These are phyloP conservation scores for Bombus soroeensis DNA, from an alignment of 1,140 invertebrate genomes.

Conservation along the genomic window DNA sequence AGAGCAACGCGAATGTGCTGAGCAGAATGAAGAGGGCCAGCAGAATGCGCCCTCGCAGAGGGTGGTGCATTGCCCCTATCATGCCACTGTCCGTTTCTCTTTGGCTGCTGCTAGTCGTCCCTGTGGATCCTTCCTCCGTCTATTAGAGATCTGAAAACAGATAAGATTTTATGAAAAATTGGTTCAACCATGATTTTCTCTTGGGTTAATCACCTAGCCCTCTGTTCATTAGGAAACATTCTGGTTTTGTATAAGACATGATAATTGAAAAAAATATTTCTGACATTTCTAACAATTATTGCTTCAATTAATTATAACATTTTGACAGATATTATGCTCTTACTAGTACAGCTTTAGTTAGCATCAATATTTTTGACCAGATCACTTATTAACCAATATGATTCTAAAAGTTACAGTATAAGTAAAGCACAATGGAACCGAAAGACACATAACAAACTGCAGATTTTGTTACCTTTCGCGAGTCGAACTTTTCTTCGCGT, in stretches of 20 bases:
- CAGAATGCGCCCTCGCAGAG: slow-evolving; percentile 76
- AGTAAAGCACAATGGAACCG: neutral
- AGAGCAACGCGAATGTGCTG: slow-evolving; percentile 71
- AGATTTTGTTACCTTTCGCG: neutral
- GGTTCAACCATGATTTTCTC: neutral
- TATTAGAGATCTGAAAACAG: slow-evolving; percentile 8
- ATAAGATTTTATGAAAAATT: accelerated
- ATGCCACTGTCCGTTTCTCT: slow-evolving; percentile 71
- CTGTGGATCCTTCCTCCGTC: neutral
- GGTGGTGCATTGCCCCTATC: slow-evolving; percentile 74
- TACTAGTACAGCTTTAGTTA: neutral
- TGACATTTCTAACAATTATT: neutral
- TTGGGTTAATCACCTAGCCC: neutral
- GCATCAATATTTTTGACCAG: neutral
- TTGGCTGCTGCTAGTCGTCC: slow-evolving; percentile 10
- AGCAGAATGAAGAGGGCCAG: slow-evolving; percentile 75
- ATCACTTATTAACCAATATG: too few species aligned
- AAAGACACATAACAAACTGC: neutral
- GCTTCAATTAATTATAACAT: neutral
- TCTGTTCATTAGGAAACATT: neutral
- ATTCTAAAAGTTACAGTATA: neutral
- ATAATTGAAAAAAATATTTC: neutral
- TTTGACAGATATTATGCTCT: neutral
- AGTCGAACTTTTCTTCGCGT: neutral
- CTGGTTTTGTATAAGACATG: neutral